Evolutionary conservation across 2,113 vertebrate species (phyloP).

Genomic region (Hippocampus comes): DNA sequence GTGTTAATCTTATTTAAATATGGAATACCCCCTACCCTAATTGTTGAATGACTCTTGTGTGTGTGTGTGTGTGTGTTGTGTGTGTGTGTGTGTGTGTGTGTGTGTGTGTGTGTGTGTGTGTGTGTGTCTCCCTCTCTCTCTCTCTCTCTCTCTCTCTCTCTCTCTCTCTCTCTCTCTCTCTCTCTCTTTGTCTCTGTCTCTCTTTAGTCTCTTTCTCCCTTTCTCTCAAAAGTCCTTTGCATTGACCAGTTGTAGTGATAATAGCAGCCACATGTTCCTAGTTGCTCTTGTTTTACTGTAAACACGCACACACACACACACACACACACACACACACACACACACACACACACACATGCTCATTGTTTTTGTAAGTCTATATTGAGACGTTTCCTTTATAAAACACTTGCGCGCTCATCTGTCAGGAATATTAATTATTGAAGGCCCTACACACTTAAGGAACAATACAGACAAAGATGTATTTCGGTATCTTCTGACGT

Average conservation of each 20-base stretch:
- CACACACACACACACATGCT: slow-evolving; percentile 22
- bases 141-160: no score
- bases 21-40: neutral
- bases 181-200: no score
- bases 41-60: no score
- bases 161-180: no score
- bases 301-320: slow-evolving; percentile 29
- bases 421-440: neutral
- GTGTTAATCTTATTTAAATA: neutral
- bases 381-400: neutral
- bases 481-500: slow-evolving; percentile 7
- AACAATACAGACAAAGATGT: slow-evolving; percentile 1
- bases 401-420: neutral
- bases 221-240: slow-evolving; percentile 35
- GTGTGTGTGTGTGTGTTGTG: no score
- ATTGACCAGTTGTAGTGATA: slow-evolving; percentile 60
- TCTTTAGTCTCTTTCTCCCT: no score
- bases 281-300: slow-evolving; percentile 56
- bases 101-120: no score
- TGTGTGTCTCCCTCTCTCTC: no score
- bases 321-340: no score
- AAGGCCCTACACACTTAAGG: neutral
- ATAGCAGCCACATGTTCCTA: slow-evolving; percentile 69
- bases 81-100: no score
- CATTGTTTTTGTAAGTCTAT: neutral